A percentile compares a stretch with the other conserved stretches of the same genome.
Evolutionary conservation across 2,888 invertebrate species (phyloP).

Genomic region (Magallana nippona): DNA sequence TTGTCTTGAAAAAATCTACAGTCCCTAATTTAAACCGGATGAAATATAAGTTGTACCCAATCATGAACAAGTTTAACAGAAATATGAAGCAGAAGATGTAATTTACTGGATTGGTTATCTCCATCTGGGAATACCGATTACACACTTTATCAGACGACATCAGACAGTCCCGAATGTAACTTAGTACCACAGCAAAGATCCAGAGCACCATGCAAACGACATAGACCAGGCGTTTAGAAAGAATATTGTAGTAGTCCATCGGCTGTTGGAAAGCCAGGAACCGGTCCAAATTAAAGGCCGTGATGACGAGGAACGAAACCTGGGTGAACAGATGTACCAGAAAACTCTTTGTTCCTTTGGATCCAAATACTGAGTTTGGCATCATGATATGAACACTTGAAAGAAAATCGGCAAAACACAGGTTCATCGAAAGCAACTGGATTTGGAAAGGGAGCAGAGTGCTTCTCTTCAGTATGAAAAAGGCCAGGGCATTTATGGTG

Average conservation of each 20-base stretch:
- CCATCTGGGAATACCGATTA: not conserved
- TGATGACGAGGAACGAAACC: not conserved
- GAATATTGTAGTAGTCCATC: not conserved
- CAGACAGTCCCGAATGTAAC: not conserved
- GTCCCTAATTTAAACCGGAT: not conserved
- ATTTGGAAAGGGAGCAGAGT: not conserved
- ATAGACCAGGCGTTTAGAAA: not conserved
- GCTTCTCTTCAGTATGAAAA: not conserved
- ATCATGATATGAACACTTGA: not conserved
- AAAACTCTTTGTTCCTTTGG: not conserved
- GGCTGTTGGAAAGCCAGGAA: conserved; percentile 8
- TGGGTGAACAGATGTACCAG: not conserved
- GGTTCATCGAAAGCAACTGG: not conserved
- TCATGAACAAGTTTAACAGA: not conserved
- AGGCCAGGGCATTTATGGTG: not conserved
- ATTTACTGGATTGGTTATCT: not conserved
- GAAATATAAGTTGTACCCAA: not conserved
- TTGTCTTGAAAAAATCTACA: not conserved
- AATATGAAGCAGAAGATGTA: not conserved
- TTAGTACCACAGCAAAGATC: not conserved
- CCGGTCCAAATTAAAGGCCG: conserved; percentile 3
- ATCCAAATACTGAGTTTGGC: not conserved
- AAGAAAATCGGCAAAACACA: not conserved
- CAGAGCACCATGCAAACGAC: not conserved
- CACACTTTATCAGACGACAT: not conserved